phyloP scores from a whole-genome alignment of 2,888 invertebrate genomes.

The Gnatocerus cornutus region DNA sequence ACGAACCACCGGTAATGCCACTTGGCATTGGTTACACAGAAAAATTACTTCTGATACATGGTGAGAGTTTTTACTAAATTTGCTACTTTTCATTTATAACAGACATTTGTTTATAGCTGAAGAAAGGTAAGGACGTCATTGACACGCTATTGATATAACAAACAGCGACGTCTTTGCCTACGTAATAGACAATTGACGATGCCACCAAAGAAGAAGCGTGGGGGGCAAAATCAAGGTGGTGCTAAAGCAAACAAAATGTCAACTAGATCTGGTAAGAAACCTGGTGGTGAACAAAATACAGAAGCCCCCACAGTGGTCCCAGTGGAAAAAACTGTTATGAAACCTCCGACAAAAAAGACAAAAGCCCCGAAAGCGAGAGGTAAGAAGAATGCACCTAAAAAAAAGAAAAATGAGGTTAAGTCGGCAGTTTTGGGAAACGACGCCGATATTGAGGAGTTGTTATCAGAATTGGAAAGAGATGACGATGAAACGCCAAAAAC shows the following conservation, averaged over 20 bases:
- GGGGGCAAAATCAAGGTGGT: slow-evolving; percentile 35
- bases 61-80: no score
- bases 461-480: slow-evolving; percentile 22
- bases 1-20: no score
- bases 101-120: no score
- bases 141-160: background rate
- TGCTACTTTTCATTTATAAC: no score
- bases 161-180: slow-evolving; percentile 2
- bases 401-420: slow-evolving; percentile 42
- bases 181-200: slow-evolving; percentile 48
- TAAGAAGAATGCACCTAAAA: slow-evolving; percentile 22
- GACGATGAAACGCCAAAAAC: slow-evolving; percentile 12
- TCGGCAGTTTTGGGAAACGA: background rate
- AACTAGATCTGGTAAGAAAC: slow-evolving; percentile 38
- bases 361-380: slow-evolving; percentile 10
- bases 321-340: slow-evolving; percentile 12
- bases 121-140: no score
- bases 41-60: no score
- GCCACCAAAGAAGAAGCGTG: slow-evolving; percentile 62
- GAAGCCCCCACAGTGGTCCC: slow-evolving; percentile 7
- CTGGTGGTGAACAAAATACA: slow-evolving; percentile 1
- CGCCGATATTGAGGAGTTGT: slow-evolving; percentile 2
- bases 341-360: slow-evolving; percentile 10
- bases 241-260: slow-evolving; percentile 31
- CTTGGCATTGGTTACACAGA: no score